Conservation (phyloP, 2,797 vertebrate genomes). For the Poeciliopsis turneri region DNA sequence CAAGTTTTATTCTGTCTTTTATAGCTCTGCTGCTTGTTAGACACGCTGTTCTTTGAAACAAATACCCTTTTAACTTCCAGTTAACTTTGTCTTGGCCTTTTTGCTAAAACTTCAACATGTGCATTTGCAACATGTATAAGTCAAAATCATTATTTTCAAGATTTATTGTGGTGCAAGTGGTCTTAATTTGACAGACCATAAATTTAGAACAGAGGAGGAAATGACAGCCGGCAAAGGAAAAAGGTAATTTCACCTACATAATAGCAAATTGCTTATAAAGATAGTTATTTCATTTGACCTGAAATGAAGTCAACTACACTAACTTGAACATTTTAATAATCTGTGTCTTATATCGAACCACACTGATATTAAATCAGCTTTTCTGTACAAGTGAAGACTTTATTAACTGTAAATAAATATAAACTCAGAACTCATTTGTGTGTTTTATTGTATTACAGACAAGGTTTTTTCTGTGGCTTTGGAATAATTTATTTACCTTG, state of each 20-base stretch:
- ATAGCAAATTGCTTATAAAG: neutral
- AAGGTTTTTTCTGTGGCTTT: neutral
- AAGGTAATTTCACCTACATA: neutral
- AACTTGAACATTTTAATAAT: neutral
- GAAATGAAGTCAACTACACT: neutral
- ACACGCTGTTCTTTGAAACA: slow-evolving; percentile 3
- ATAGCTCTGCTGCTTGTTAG: slow-evolving; percentile 9
- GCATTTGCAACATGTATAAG: neutral
- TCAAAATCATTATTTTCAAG: neutral
- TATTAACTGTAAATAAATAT: neutral
- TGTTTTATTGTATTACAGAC: neutral
- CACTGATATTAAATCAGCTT: neutral
- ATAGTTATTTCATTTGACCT: neutral
- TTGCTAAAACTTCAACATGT: neutral
- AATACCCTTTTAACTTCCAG: neutral
- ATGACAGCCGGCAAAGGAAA: neutral
- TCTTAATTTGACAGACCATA: neutral
- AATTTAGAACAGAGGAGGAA: neutral
- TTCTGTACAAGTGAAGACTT: neutral
- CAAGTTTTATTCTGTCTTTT: slow-evolving; percentile 32
- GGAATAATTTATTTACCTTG: neutral
- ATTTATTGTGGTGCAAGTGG: neutral
- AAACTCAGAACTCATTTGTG: neutral
- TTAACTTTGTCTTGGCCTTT: slow-evolving; percentile 2
- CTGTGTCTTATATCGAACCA: neutral